These are phyloP conservation scores for Trypoxylon attenuatum DNA, from an alignment of 2,888 invertebrate species.

Conservation along the genomic window DNA sequence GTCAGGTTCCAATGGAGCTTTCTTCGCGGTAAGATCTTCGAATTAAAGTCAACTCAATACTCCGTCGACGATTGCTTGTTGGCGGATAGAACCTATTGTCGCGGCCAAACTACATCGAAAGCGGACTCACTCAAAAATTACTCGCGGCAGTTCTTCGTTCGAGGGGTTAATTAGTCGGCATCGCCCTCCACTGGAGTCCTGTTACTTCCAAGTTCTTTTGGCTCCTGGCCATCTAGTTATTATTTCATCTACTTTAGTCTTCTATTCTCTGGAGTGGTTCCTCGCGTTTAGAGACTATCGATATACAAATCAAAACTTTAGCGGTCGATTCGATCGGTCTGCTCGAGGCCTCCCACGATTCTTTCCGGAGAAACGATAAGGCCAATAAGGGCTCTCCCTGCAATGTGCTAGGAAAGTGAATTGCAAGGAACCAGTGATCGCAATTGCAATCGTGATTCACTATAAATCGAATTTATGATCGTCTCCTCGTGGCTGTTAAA, in stretches of 20 bases:
- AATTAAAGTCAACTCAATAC: not conserved
- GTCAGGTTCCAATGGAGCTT: not conserved
- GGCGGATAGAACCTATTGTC: not conserved
- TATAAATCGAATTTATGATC: slow-evolving; percentile 16
- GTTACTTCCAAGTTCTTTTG: no score
- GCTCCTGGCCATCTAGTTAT: no score
- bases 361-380: no score
- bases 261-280: no score
- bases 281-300: no score
- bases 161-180: not conserved
- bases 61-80: not conserved
- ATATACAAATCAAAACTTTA: no score
- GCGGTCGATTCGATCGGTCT: no score
- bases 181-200: no score
- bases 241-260: no score
- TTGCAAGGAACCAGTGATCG: no score
- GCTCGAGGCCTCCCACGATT: no score
- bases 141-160: not conserved
- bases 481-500: slow-evolving; percentile 9
- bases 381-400: no score
- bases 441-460: not conserved
- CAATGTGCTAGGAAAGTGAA: slow-evolving; percentile 3
- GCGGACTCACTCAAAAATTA: not conserved
- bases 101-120: not conserved
- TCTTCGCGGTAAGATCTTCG: not conserved